Conservation (phyloP, 2,113 vertebrate genomes). For the Corydoras maculifer region DNA sequence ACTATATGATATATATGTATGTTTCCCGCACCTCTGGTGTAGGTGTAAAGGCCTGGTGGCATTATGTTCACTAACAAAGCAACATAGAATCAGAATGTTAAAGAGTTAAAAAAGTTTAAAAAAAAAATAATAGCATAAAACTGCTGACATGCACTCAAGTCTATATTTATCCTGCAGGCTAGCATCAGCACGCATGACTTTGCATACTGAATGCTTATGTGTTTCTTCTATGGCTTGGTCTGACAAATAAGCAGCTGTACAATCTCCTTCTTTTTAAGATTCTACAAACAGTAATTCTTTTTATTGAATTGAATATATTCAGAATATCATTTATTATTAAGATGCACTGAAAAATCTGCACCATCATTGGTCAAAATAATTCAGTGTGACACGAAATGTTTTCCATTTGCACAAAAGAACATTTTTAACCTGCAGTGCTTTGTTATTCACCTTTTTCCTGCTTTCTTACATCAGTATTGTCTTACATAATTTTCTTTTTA, state of each 20-base stretch:
- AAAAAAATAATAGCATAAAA: slow-evolving; percentile 14
- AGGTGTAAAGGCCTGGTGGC: not conserved
- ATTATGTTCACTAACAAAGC: not conserved
- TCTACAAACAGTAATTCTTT: not conserved
- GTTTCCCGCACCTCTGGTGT: too few species aligned
- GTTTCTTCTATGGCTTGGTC: slow-evolving; percentile 4
- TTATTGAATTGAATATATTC: not conserved
- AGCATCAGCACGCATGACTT: slow-evolving; percentile 28
- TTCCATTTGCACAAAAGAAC: not conserved
- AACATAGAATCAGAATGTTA: not conserved
- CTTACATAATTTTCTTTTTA: not conserved
- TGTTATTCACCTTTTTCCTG: not conserved
- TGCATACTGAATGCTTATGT: slow-evolving; percentile 33
- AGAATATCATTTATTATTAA: not conserved
- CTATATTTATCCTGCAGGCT: slow-evolving; percentile 45
- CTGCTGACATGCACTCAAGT: slow-evolving; percentile 29
- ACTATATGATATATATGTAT: too few species aligned
- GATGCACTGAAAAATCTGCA: not conserved
- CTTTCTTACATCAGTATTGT: not conserved
- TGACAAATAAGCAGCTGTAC: slow-evolving; percentile 18
- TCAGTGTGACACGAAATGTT: slow-evolving; percentile 1
- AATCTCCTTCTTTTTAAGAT: not conserved
- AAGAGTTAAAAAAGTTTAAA: not conserved
- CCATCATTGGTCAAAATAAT: slow-evolving; percentile 3
- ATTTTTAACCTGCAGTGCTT: slow-evolving; percentile 3